phyloP scores from a whole-genome alignment of 2,113 vertebrate species.

The Falco punctatus region DNA sequence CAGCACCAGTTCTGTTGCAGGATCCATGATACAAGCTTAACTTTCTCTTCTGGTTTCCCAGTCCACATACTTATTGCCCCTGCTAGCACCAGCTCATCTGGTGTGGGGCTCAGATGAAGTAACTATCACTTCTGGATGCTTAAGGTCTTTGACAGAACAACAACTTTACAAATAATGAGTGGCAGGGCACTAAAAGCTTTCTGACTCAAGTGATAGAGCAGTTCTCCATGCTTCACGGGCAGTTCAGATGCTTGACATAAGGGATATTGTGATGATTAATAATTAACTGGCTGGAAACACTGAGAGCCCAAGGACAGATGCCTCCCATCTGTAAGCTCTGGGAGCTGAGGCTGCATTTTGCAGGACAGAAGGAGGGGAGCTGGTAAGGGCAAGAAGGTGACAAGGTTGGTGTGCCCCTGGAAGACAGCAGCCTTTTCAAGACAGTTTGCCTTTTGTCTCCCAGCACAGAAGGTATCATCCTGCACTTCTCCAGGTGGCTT shows the following conservation, averaged over 20 bases:
- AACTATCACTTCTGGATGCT: neutral
- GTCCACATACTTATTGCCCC: fast-evolving
- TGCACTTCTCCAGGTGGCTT: neutral
- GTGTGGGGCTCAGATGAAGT: neutral
- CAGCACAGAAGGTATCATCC: neutral
- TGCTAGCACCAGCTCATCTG: neutral
- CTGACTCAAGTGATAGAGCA: neutral
- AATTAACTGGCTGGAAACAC: conserved; percentile 37
- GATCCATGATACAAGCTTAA: neutral
- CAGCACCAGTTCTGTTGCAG: neutral
- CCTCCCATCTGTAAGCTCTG: neutral
- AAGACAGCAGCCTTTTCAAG: neutral
- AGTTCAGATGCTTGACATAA: neutral
- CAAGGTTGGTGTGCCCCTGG: neutral
- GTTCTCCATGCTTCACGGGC: neutral
- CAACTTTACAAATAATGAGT: neutral
- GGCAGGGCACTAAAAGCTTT: neutral
- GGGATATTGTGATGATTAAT: conserved; percentile 37
- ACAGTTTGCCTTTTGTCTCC: neutral
- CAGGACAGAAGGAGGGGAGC: neutral
- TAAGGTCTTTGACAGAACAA: neutral
- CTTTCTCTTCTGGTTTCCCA: neutral
- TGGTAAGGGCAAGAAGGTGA: neutral
- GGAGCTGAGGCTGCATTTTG: conserved; percentile 19
- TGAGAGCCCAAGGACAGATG: conserved; percentile 27